Evolutionary conservation across 2,797 vertebrate species (phyloP), one percentile per base, ranked within the genome.

Genomic region (Onychomys torridus): DNA sequence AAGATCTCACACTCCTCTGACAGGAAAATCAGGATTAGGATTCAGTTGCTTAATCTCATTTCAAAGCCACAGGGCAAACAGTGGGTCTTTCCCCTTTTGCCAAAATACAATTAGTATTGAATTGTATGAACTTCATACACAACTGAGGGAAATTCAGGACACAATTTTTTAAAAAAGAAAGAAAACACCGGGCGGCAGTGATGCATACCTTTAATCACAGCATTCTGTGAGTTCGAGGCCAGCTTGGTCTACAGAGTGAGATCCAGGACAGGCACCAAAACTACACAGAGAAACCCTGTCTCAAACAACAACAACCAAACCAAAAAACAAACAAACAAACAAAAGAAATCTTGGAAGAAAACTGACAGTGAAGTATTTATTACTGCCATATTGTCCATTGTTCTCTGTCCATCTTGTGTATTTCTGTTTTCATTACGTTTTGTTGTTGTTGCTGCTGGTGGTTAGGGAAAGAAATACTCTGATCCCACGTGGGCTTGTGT

Each of bases 81-180:
- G 37, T 61, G 52, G 16, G 37, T 29, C 69, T 88, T 91, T 67
- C 27, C 34, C 23, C 29, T 34, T 89, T 63, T n/a, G 67, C 34
- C 37, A 85, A 91, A 92, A 86, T 40, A 76, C 49, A 92, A 40
- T 34, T 16, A 92, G n/a, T 67, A 55, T 34, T 85, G 90, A 92
- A 90, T 7, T 25, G 7, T 21, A 84, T 25, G 32, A 34, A n/a
- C 63, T 49, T 85, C n/a, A 10, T 43, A 79, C 34, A 63, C 5
- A 92, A 71, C 34, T 59, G 89, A 96, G 57, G 61, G 11, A 52
- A 65, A 86, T 78, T 75, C 19, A 52, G 82, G 43, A 93, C 55
- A 32, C 78, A 83, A 79, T 0, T 40, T 40, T 73, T 40, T 6
- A 40, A 82, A 29, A 95, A 23, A 52, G 13, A 52, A 52, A 52